Percentiles rank a stretch among this genome's conserved stretches.
Conservation (phyloP, 1,140 invertebrate genomes). For the Pseudomyrmex dendroicus region DNA sequence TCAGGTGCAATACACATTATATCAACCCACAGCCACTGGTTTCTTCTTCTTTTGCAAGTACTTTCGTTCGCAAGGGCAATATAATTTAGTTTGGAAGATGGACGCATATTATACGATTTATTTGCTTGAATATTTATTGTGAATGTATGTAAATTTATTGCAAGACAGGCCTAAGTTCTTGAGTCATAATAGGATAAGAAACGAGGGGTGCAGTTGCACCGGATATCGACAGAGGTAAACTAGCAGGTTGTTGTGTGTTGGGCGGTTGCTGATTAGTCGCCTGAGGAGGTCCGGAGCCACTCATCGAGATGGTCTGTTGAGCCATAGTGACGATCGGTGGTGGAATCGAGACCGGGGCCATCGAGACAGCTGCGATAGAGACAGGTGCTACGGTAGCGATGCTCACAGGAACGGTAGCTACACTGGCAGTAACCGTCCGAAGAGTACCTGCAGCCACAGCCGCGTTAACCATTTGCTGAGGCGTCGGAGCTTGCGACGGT, state of each 20-base stretch:
- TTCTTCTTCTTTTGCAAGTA: neutral
- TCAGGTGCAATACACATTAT: neutral
- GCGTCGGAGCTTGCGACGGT: conserved; percentile 84
- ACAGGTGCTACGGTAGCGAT: conserved; percentile 87
- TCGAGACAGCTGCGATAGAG: conserved; percentile 87
- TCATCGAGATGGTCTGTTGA: conserved; percentile 84
- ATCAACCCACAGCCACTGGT: conserved; percentile 28
- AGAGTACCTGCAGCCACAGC: conserved; percentile 84
- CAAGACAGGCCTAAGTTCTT: conserved; percentile 84
- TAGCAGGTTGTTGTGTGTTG: conserved; percentile 81
- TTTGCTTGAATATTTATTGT: neutral
- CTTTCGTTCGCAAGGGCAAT: conserved; percentile 32
- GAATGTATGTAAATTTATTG: conserved; percentile 72
- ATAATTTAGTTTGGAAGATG: conserved; percentile 57
- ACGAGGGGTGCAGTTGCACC: conserved; percentile 87
- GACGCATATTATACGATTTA: conserved; percentile 44
- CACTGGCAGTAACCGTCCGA: conserved; percentile 87
- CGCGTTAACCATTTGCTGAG: conserved; percentile 84
- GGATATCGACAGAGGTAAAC: conserved; percentile 85
- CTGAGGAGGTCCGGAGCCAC: conserved; percentile 81
- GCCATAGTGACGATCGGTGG: conserved; percentile 88
- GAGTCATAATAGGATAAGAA: conserved; percentile 91
- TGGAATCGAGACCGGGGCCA: conserved; percentile 86
- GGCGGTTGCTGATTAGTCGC: conserved; percentile 82
- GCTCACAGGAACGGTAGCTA: conserved; percentile 88